These are phyloP conservation scores for Suncus etruscus DNA, from an alignment of 2,113 vertebrate genomes.

Conservation along the genomic window DNA sequence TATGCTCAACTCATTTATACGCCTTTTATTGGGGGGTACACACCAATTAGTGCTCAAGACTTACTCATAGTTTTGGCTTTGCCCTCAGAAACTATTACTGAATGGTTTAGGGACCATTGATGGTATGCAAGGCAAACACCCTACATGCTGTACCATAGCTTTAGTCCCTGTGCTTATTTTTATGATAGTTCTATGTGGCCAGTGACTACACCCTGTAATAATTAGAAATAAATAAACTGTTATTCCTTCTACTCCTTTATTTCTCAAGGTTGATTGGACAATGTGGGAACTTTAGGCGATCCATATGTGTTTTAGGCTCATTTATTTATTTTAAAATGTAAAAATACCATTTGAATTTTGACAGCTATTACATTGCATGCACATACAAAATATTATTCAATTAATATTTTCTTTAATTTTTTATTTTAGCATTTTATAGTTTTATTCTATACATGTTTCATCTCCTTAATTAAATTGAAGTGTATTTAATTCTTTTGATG, in stretches of 20 bases:
- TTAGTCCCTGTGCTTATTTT: not conserved
- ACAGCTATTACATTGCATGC: not conserved
- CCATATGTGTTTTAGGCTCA: not conserved
- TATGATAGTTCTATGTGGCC: not conserved
- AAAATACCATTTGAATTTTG: not conserved
- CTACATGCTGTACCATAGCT: too few species aligned
- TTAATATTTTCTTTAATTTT: not conserved
- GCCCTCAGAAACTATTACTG: too few species aligned
- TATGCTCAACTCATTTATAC: too few species aligned
- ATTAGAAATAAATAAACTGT: not conserved
- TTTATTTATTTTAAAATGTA: not conserved
- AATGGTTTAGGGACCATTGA: too few species aligned
- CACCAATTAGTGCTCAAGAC: too few species aligned
- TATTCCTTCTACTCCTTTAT: not conserved
- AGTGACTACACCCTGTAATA: not conserved
- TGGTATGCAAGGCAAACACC: too few species aligned
- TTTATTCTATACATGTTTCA: not conserved
- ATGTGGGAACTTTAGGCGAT: not conserved
- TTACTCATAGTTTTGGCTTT: too few species aligned
- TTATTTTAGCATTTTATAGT: not conserved
- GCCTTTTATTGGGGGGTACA: too few species aligned
- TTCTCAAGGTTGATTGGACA: not conserved
- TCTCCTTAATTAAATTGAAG: not conserved
- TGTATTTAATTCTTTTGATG: not conserved
- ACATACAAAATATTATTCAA: not conserved